Evolutionary conservation across 2,888 invertebrate species (phyloP), one percentile per base, ranked within the genome.

Genomic region (Actias luna): DNA sequence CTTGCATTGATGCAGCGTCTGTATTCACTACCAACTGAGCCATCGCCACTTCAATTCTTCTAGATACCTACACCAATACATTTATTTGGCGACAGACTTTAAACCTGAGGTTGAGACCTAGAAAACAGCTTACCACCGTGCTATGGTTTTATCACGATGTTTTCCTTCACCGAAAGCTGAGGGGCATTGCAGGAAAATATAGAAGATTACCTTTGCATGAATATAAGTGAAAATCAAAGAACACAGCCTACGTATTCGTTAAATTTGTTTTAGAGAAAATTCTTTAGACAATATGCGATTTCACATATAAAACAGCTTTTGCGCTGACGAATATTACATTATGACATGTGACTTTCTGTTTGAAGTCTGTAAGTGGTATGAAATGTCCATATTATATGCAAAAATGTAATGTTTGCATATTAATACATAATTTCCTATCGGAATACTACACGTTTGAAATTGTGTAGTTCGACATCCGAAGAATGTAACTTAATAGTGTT

Each of bases 241-340:
- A 22, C 10, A 46, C 29, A n/a, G 14, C 29, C 16, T n/a, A 46
- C 1, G 46, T 22, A 0, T n/a, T 29, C 29, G 55, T 29, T 2
- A n/a, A 29, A 22, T 29, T 55, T 55, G 29, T 55, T 55, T 55
- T 16, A 55, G 55, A 55, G 55, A 55, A 55, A 55, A 55, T 29
- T 27, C 8, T 55, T 16, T n/a, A 16, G 18, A 27, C 7, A 8
- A 29, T 29, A 29, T 55, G 55, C 29, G 16, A n/a, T n/a, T 55
- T 55, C 55, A 55, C 14, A 55, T n/a, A 29, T 55, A 29, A 55
- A 55, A 29, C 55, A 55, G 55, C 55, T 55, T 55, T 55, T n/a
- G 27, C 29, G 29, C 29, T 55, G 55, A 29, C 55, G n/a, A 55
- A 55, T 29, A 29, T 55, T n/a, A n/a, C n/a, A n/a, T n/a, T 55